Conservation (phyloP, 2,888 invertebrate genomes). For the Leptinotarsa haldemani region DNA sequence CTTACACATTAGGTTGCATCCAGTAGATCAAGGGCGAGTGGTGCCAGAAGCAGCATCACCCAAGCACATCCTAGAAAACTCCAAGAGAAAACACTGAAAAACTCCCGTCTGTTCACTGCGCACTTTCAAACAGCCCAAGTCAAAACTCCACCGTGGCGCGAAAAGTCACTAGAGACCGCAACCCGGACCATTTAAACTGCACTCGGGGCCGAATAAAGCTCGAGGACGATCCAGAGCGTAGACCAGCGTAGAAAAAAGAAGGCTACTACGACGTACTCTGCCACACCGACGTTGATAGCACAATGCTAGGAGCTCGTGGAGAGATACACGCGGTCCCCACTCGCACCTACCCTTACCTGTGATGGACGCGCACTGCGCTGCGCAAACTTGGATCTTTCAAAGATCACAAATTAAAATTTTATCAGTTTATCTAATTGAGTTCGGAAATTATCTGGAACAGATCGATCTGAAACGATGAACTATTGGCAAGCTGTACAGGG, state of each 20-base stretch:
- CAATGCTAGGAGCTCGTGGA: slow-evolving; percentile 33
- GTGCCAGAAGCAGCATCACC: slow-evolving; percentile 66
- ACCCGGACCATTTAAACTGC: slow-evolving; percentile 35
- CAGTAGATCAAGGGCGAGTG: slow-evolving; percentile 66
- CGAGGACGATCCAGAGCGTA: slow-evolving; percentile 29
- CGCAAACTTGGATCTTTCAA: slow-evolving; percentile 33
- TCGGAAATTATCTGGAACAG: slow-evolving; percentile 34
- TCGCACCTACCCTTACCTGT: slow-evolving; percentile 42
- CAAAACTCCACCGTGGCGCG: slow-evolving; percentile 16
- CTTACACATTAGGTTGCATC: slow-evolving; percentile 66
- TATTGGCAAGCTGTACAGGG: not conserved
- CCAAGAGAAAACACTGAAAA: slow-evolving; percentile 36
- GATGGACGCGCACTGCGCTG: slow-evolving; percentile 30
- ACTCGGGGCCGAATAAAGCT: slow-evolving; percentile 15
- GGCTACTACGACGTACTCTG: slow-evolving; percentile 28
- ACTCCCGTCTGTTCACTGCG: slow-evolving; percentile 18
- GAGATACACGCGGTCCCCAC: slow-evolving; percentile 42
- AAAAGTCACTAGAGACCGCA: slow-evolving; percentile 28
- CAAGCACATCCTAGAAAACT: slow-evolving; percentile 63
- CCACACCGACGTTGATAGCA: slow-evolving; percentile 43
- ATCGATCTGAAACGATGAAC: slow-evolving; percentile 26
- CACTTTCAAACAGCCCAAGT: slow-evolving; percentile 25
- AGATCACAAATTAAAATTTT: slow-evolving; percentile 41
- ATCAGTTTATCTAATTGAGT: slow-evolving; percentile 40
- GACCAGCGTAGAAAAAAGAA: slow-evolving; percentile 31